Evolutionary conservation across 2,113 vertebrate genomes (phyloP), one percentile per base, ranked within the genome.

Genomic region (Gobiocypris rarus): DNA sequence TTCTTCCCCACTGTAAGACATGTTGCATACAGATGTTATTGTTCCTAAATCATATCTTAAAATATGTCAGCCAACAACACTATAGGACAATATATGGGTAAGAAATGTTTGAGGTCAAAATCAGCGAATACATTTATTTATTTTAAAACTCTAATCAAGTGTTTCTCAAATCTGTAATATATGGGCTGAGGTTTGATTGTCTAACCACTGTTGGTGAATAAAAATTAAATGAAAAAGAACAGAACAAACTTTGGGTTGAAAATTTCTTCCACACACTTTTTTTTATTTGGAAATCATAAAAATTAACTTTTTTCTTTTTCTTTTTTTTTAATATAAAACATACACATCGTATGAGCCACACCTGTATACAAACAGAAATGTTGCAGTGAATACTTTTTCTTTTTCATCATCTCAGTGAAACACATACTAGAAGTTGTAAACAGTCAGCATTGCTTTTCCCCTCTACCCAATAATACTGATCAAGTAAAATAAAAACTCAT

Each of bases 261-360:
- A 61, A 22, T 87, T 91, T 94, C 91, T 93, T 94, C 92, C 94
- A 95, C 93, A 95, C 94, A 93, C 78, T 82, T 93, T 94, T 93
- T 93, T 94, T 93, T 94, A 95, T 95, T 95, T 95, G 94, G 93
- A 94, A 95, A 95, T 95, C 91, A 95, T 95, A 94, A 94, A 95
- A 95, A 95, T 93, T 82, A 94, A 94, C 88, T 90, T 89, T 91
- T 91, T 90, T 74, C 17, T 54, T 86, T 81, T 59, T 89, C 85
- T 84, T 88, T 90, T 38, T 91, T 88, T 86, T 67, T 87, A 91
- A 94, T 93, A 95, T 94, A 95, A 94, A 95, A 95, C 93, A 94
- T 93, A 95, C 94, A 95, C 93, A 92, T 94, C 93, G 93, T 95
- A 93, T 94, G 92, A 95, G 93, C 93, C 94, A 95, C 93, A 93